Percentiles rank a stretch among this genome's conserved stretches.
Evolutionary conservation across 2,113 vertebrate species (phyloP).

Genomic region (Alouatta palliata): DNA sequence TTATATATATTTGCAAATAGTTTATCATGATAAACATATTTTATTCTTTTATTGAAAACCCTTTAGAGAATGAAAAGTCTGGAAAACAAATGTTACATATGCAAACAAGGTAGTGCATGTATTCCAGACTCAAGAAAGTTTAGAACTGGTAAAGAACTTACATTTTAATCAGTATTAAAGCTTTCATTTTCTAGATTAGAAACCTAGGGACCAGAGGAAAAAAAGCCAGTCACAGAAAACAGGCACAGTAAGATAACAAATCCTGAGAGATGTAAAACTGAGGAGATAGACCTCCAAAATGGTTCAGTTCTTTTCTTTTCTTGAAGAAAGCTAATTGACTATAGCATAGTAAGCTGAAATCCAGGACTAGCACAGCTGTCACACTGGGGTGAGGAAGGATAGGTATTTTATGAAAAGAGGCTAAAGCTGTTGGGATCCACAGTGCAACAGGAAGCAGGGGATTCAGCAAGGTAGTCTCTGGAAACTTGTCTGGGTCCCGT

Average conservation of each 20-base stretch:
- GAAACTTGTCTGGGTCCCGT: neutral
- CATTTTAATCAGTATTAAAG: neutral
- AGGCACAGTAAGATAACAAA: neutral
- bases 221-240: neutral
- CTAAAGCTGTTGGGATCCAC: neutral
- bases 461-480: neutral
- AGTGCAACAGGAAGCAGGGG: neutral
- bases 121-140: neutral
- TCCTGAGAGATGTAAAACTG: neutral
- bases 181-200: neutral
- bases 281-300: neutral
- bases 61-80: neutral
- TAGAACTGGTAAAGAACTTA: neutral
- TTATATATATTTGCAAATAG: neutral
- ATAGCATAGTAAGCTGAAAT: neutral
- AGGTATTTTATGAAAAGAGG: neutral
- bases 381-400: neutral
- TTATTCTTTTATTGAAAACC: neutral
- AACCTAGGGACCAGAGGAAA: neutral
- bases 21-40: neutral
- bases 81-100: neutral
- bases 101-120: neutral
- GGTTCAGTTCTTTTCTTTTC: neutral
- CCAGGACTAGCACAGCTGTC: neutral
- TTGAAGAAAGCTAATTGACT: neutral